Conservation (phyloP, 2,113 vertebrate genomes). For the Garra rufa region DNA sequence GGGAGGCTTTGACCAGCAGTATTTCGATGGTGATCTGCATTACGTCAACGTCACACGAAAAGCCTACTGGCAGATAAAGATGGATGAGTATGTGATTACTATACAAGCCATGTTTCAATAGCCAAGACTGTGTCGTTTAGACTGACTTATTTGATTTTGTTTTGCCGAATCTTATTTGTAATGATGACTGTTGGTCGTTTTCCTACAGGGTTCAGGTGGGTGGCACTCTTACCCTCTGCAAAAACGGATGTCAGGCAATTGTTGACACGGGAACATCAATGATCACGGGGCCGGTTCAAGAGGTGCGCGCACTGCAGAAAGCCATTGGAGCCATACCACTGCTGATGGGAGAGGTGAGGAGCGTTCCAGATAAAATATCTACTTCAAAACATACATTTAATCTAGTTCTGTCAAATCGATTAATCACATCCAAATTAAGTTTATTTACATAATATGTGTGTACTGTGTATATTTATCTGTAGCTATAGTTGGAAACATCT, state of each 20-base stretch:
- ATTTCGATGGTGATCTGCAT: slow-evolving; percentile 83
- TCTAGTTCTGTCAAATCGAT: too few relatives aligned
- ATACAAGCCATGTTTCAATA: neutral
- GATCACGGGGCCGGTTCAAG: slow-evolving; percentile 77
- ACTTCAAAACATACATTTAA: neutral
- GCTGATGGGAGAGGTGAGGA: slow-evolving; percentile 79
- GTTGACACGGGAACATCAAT: slow-evolving; percentile 87
- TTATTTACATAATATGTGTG: too few relatives aligned
- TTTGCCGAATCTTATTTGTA: neutral
- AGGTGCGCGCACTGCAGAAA: slow-evolving; percentile 79
- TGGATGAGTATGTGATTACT: slow-evolving; percentile 74
- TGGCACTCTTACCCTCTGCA: slow-evolving; percentile 79
- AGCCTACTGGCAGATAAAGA: slow-evolving; percentile 87
- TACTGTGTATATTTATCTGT: too few relatives aligned
- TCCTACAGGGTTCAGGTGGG: slow-evolving; percentile 76
- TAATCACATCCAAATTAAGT: too few relatives aligned
- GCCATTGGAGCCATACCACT: slow-evolving; percentile 80
- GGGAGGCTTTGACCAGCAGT: slow-evolving; percentile 79
- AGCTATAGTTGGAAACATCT: too few relatives aligned
- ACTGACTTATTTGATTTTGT: neutral
- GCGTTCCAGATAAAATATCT: neutral
- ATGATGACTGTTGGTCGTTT: neutral
- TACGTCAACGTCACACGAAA: slow-evolving; percentile 83
- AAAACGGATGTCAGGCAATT: slow-evolving; percentile 82
- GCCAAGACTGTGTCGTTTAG: neutral